A percentile compares a stretch with the other conserved stretches of the same genome.
Conservation (phyloP, 2,797 vertebrate genomes). For the Sciaenops ocellatus region DNA sequence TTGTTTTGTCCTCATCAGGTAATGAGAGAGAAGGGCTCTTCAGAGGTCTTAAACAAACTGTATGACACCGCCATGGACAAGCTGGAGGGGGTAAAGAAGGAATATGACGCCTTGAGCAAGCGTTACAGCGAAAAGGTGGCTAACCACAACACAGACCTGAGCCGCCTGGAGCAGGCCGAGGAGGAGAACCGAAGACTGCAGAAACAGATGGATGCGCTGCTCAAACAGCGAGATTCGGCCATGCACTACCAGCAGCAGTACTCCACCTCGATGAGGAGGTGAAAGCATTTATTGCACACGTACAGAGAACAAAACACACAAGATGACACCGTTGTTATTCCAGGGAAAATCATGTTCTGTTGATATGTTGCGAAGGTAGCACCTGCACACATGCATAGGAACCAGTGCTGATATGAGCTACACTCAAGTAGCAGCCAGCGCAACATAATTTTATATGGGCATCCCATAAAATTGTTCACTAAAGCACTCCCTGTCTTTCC, state of each 20-base stretch:
- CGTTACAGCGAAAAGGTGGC: slow-evolving; percentile 96
- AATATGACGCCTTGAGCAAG: slow-evolving; percentile 94
- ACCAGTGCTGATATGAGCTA: slow-evolving; percentile 11
- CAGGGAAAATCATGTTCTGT: not conserved
- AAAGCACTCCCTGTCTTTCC: not conserved
- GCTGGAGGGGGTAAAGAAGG: slow-evolving; percentile 95
- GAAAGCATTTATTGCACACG: slow-evolving; percentile 32
- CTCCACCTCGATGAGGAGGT: slow-evolving; percentile 96
- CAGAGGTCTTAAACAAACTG: slow-evolving; percentile 96
- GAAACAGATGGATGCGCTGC: slow-evolving; percentile 93
- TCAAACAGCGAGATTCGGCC: slow-evolving; percentile 95
- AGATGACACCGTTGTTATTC: not conserved
- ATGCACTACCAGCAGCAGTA: slow-evolving; percentile 98
- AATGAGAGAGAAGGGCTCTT: slow-evolving; percentile 96
- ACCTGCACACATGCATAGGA: not conserved
- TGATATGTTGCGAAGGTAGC: slow-evolving; percentile 4
- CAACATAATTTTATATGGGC: slow-evolving; percentile 10
- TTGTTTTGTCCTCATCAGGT: slow-evolving; percentile 83
- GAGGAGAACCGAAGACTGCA: slow-evolving; percentile 95
- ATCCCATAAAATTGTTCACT: not conserved
- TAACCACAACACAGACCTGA: slow-evolving; percentile 94
- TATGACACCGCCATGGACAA: slow-evolving; percentile 99
- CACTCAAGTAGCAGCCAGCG: slow-evolving; percentile 11
- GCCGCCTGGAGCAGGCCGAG: slow-evolving; percentile 94
- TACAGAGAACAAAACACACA: not conserved